These are phyloP conservation scores for Encarsia formosa DNA, from an alignment of 2,888 invertebrate species.

Conservation along the genomic window DNA sequence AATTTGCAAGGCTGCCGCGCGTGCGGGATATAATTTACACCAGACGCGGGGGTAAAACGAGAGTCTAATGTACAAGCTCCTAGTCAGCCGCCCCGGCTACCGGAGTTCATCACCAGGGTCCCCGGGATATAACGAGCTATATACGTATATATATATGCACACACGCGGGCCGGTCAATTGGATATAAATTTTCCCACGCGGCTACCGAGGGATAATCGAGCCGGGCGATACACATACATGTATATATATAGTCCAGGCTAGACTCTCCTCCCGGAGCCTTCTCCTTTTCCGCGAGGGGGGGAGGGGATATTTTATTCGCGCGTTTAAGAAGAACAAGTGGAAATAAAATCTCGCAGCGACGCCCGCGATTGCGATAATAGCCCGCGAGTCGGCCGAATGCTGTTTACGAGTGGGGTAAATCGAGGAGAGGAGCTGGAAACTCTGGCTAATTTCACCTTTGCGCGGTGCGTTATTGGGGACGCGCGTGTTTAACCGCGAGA, in stretches of 20 bases:
- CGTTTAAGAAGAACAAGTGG: slow-evolving; percentile 16
- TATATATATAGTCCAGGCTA: background rate
- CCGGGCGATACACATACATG: background rate
- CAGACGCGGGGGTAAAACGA: too few species aligned
- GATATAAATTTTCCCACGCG: slow-evolving; percentile 27
- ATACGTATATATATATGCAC: too few species aligned
- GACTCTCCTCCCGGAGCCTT: background rate
- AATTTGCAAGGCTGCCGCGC: too few species aligned
- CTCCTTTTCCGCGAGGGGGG: background rate
- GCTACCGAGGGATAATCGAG: slow-evolving; percentile 3
- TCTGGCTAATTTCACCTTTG: too few species aligned
- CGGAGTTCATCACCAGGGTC: too few species aligned
- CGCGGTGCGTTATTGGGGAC: too few species aligned
- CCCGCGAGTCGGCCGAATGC: background rate
- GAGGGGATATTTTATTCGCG: too few species aligned
- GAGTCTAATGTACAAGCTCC: too few species aligned
- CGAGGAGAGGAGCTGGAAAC: background rate
- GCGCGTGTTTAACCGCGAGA: background rate
- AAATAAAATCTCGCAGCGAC: slow-evolving; percentile 15
- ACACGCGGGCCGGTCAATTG: slow-evolving; percentile 22
- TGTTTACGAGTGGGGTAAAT: slow-evolving; percentile 7
- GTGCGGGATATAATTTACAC: too few species aligned
- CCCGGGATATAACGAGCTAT: too few species aligned
- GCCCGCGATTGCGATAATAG: slow-evolving; percentile 20
- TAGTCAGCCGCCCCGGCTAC: too few species aligned